phyloP scores from a whole-genome alignment of 2,888 invertebrate species.

The Caenorhabditis macrosperma region DNA sequence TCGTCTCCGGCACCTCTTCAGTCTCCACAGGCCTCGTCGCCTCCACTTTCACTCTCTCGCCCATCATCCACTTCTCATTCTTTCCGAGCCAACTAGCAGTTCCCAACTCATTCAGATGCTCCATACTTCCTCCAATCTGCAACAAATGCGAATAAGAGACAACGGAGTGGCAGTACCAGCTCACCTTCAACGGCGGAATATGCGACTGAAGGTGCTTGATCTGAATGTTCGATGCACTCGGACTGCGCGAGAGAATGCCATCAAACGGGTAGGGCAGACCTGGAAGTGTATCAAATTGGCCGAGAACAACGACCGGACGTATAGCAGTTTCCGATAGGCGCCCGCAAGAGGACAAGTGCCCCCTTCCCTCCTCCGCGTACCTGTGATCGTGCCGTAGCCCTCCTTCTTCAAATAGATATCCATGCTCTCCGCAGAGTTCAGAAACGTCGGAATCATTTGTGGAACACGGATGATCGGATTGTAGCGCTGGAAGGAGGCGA shows the following conservation, averaged over 20 bases:
- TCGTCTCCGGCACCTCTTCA: constrained; percentile 27
- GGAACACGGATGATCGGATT: constrained; percentile 53
- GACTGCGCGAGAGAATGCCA: constrained; percentile 64
- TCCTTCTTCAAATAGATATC: constrained; percentile 70
- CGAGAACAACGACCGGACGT: constrained; percentile 28
- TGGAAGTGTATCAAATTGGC: constrained; percentile 12
- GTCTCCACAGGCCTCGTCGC: constrained; percentile 1
- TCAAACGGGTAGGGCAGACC: constrained; percentile 70
- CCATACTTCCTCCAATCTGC: constrained; percentile 66
- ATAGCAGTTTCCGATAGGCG: constrained; percentile 11
- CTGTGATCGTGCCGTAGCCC: constrained; percentile 67
- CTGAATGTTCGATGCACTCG: constrained; percentile 64
- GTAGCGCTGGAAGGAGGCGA: constrained; percentile 51
- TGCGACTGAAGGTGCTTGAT: constrained; percentile 56
- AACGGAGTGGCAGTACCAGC: neutral
- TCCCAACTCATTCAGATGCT: constrained; percentile 58
- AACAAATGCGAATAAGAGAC: no score
- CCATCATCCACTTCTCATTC: constrained; percentile 60
- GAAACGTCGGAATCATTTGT: constrained; percentile 48
- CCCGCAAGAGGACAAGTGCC: neutral
- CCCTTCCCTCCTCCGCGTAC: constrained; percentile 42
- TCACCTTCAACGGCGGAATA: constrained; percentile 55
- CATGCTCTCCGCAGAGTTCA: constrained; percentile 66
- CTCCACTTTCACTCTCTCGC: constrained; percentile 44
- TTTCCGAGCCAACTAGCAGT: constrained; percentile 53